phyloP scores from a whole-genome alignment of 2,797 vertebrate genomes.

The Anguilla obscura region DNA sequence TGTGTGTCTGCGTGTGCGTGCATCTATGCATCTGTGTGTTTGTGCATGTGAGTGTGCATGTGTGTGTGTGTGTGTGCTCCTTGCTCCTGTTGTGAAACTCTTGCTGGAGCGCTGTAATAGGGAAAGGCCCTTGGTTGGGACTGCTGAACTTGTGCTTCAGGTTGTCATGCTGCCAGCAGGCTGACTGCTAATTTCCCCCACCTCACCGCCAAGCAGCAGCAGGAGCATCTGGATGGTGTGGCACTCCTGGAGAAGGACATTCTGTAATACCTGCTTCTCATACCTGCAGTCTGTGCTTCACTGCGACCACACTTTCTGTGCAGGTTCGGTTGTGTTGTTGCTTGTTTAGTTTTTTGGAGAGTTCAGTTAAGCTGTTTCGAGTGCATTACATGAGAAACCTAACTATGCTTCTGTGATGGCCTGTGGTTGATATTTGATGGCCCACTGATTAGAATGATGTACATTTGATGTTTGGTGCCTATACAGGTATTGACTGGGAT shows the following conservation, averaged over 20 bases:
- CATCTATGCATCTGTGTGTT: not conserved
- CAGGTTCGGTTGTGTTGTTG: constrained; percentile 27
- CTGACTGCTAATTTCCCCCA: not conserved
- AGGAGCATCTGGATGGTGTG: not conserved
- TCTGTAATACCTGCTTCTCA: not conserved
- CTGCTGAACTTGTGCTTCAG: not conserved
- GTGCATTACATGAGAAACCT: not conserved
- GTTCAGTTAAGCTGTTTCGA: not conserved
- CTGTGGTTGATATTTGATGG: constrained; percentile 8
- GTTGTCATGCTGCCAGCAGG: constrained; percentile 1
- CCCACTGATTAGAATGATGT: not conserved
- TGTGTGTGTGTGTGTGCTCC: not conserved
- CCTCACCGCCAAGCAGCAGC: constrained; percentile 8
- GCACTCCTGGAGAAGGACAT: not conserved
- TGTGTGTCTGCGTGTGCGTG: not conserved
- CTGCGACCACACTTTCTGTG: not conserved
- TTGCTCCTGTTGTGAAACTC: not conserved
- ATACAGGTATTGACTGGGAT: not conserved
- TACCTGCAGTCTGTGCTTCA: not conserved
- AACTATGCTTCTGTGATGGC: not conserved
- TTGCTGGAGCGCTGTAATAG: not conserved
- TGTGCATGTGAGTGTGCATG: not conserved
- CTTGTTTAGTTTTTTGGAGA: constrained; percentile 39
- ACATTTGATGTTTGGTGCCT: constrained; percentile 1
- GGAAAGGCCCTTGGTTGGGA: not conserved